These are phyloP conservation scores for Rallus crepitans DNA, from an alignment of 2,797 vertebrate genomes.

Conservation along the genomic window DNA sequence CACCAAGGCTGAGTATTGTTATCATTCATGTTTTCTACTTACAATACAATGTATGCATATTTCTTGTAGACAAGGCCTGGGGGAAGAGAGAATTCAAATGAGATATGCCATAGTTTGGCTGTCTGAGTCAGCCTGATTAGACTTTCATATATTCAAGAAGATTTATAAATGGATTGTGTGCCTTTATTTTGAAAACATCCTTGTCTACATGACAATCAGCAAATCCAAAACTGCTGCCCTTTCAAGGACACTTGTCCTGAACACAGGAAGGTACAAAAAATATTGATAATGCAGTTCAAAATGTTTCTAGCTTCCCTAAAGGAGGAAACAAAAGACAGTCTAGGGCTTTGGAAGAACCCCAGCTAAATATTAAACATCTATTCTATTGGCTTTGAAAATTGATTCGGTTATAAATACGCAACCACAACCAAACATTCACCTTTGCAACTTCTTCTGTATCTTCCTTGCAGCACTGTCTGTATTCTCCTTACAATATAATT, in stretches of 20 bases:
- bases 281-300: not conserved
- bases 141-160: conserved; percentile 53
- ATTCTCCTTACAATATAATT: not conserved
- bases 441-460: not conserved
- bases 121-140: conserved; percentile 60
- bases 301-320: not conserved
- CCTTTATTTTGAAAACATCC: conserved; percentile 65
- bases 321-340: not conserved
- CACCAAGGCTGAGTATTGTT: not conserved
- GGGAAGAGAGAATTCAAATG: conserved; percentile 53
- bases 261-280: conserved; percentile 11
- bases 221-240: conserved; percentile 8
- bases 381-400: not conserved
- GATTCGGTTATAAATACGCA: not conserved
- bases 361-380: not conserved
- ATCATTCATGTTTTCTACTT: not conserved
- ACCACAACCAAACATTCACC: not conserved
- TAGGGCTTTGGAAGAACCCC: not conserved
- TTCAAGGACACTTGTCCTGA: conserved; percentile 56
- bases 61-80: conserved; percentile 52
- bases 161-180: conserved; percentile 50
- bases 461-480: not conserved
- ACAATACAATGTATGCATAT: not conserved
- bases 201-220: conserved; percentile 32
- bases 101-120: not conserved